Conservation (phyloP, 2,797 vertebrate genomes). For the Thamnophis elegans region DNA sequence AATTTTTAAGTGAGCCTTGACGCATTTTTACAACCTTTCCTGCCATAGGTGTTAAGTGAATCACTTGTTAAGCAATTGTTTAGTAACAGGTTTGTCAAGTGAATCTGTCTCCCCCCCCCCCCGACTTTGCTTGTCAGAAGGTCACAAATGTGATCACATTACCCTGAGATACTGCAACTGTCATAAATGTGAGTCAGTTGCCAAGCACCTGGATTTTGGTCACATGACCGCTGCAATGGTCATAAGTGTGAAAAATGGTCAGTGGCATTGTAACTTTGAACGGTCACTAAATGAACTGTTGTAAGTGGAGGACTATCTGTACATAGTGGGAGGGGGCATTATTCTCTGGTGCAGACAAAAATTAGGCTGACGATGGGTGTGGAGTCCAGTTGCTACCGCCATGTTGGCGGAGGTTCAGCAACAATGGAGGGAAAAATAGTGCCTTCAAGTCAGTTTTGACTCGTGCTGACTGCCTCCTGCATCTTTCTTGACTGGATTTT, state of each 20-base stretch:
- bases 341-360: neutral
- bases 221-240: neutral
- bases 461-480: neutral
- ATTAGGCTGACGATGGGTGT: neutral
- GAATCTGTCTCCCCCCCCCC: neutral
- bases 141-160: neutral
- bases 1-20: neutral
- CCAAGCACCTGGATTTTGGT: neutral
- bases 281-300: neutral
- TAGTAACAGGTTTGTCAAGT: neutral
- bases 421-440: neutral
- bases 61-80: neutral
- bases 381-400: neutral
- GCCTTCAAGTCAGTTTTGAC: neutral
- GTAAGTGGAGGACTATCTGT: neutral
- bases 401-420: neutral
- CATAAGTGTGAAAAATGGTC: neutral
- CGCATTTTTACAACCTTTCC: neutral
- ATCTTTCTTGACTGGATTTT: neutral
- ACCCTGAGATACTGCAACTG: neutral
- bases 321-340: neutral
- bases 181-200: neutral
- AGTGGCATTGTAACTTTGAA: neutral
- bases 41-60: neutral
- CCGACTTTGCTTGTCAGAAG: neutral